A percentile compares a stretch with the other conserved stretches of the same genome.
Evolutionary conservation across 2,113 vertebrate species (phyloP).

Genomic region (Diadophis punctatus): DNA sequence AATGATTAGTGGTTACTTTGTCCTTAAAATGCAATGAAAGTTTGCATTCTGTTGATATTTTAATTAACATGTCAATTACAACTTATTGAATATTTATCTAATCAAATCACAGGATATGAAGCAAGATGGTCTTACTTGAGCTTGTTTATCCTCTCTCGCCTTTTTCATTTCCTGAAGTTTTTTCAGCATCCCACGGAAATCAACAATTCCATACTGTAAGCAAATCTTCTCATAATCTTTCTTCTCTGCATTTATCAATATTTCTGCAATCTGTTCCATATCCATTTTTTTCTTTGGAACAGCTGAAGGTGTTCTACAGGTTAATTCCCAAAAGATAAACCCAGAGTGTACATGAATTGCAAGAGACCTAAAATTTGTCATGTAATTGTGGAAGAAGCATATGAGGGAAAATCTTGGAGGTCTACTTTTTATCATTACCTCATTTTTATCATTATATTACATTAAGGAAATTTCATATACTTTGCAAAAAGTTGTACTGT

Average conservation of each 20-base stretch:
- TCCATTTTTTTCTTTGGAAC: constrained; percentile 51
- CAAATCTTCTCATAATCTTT: constrained; percentile 85
- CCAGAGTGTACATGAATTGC: neutral
- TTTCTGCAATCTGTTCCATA: constrained; percentile 74
- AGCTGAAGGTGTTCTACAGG: constrained; percentile 45
- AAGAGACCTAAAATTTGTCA: neutral
- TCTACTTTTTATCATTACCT: neutral
- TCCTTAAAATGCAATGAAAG: neutral
- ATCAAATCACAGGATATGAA: neutral
- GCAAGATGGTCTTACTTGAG: constrained; percentile 62
- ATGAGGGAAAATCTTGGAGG: neutral
- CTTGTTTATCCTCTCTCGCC: constrained; percentile 64
- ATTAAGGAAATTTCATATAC: neutral
- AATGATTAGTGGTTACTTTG: neutral
- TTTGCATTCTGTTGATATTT: neutral
- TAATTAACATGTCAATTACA: neutral
- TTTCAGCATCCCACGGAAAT: constrained; percentile 76
- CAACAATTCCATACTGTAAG: constrained; percentile 72
- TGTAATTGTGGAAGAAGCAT: neutral
- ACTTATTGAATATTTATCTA: neutral
- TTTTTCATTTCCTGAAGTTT: constrained; percentile 73
- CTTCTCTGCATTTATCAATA: constrained; percentile 76
- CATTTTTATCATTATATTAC: neutral
- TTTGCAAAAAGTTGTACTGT: neutral
- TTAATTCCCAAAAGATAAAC: neutral